phyloP scores from a whole-genome alignment of 2,797 vertebrate species.

The Aeoliscus strigatus region DNA sequence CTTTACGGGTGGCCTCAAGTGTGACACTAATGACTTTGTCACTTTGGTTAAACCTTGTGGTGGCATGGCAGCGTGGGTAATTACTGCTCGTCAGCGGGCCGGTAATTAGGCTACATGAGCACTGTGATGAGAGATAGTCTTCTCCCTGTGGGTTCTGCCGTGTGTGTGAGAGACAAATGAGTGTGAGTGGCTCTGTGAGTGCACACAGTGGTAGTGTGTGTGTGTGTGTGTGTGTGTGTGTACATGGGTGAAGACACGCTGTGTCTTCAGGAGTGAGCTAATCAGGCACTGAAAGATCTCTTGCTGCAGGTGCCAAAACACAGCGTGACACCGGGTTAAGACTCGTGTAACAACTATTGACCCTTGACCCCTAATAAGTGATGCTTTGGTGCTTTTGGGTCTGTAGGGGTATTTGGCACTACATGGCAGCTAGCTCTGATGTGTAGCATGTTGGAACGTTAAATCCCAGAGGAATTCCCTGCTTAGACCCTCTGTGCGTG shows the following conservation, averaged over 20 bases:
- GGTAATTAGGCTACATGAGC: constrained; percentile 77
- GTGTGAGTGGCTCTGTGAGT: constrained; percentile 50
- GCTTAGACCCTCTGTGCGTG: constrained; percentile 9
- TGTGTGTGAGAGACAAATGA: constrained; percentile 43
- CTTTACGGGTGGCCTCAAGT: constrained; percentile 66
- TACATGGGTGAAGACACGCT: constrained; percentile 21
- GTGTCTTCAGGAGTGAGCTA: constrained; percentile 48
- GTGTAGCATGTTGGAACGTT: too few relatives aligned
- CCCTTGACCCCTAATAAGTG: constrained; percentile 43
- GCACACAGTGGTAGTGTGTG: constrained; percentile 36
- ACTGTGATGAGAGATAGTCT: constrained; percentile 66
- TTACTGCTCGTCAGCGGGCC: constrained; percentile 76
- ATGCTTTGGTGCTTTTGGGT: too few relatives aligned
- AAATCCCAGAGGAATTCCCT: constrained; percentile 12
- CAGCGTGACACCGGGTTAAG: constrained; percentile 44
- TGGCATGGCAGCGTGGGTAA: constrained; percentile 72
- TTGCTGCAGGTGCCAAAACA: constrained; percentile 64
- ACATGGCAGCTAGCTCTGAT: too few relatives aligned
- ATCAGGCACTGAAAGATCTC: constrained; percentile 59
- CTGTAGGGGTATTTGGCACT: too few relatives aligned
- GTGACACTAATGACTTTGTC: constrained; percentile 76
- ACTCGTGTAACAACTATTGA: constrained; percentile 43
- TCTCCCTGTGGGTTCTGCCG: constrained; percentile 63
- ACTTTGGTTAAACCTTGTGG: constrained; percentile 73
- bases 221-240: constrained; percentile 14